These are phyloP conservation scores for Cirrhinus mrigala DNA, from an alignment of 2,797 vertebrate genomes.

Conservation along the genomic window DNA sequence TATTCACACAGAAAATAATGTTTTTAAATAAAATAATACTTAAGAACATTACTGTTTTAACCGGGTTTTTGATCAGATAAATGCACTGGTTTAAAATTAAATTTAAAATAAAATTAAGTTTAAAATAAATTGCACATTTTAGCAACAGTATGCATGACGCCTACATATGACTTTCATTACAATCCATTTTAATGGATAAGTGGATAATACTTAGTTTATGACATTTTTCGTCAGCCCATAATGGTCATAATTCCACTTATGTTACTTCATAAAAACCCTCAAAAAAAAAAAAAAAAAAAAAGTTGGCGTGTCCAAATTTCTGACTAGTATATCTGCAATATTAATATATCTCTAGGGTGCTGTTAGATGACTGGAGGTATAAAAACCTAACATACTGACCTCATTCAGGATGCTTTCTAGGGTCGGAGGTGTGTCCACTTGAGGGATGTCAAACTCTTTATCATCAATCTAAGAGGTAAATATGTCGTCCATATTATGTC, in stretches of 20 bases:
- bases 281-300: too few relatives aligned
- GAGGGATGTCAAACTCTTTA: conserved; percentile 98
- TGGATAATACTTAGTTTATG: not conserved
- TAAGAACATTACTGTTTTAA: not conserved
- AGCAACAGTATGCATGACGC: not conserved
- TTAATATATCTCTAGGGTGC: not conserved
- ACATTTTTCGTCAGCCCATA: not conserved
- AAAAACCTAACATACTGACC: conserved; percentile 72
- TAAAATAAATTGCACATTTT: too few relatives aligned
- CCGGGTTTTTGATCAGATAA: not conserved
- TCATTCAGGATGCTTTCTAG: conserved; percentile 97
- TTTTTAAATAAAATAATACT: not conserved
- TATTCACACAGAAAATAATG: not conserved
- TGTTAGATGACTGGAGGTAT: not conserved
- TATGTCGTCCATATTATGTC: not conserved
- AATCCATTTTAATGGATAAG: not conserved
- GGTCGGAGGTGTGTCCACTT: conserved; percentile 97
- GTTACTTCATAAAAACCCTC: not conserved
- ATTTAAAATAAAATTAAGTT: too few relatives aligned
- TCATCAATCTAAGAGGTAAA: conserved; percentile 88
- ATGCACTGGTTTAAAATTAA: too few relatives aligned
- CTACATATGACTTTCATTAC: not conserved
- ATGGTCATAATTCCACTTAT: not conserved
- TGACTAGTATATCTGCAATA: not conserved
- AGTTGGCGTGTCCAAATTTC: not conserved